phyloP scores from a whole-genome alignment of 2,113 vertebrate genomes.

The Reinhardtius hippoglossoides region DNA sequence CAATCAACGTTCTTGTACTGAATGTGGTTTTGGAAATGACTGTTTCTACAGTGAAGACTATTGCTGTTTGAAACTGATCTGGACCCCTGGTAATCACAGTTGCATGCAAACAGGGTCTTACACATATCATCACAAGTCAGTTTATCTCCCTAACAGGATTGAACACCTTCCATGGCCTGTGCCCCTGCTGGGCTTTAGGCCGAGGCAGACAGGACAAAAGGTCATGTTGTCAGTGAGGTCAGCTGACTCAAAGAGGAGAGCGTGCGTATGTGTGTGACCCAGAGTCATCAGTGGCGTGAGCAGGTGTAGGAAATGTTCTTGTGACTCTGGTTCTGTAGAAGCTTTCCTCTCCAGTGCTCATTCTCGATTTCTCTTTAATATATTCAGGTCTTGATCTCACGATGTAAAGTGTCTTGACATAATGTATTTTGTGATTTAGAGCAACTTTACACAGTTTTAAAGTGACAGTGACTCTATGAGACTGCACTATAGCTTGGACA shows the following conservation, averaged over 20 bases:
- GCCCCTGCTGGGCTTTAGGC: background rate
- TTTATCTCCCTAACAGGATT: constrained; percentile 49
- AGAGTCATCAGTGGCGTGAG: background rate
- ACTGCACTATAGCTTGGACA: too few relatives aligned
- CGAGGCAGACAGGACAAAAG: background rate
- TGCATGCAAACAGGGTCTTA: constrained; percentile 6
- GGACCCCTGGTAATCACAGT: background rate
- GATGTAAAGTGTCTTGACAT: too few relatives aligned
- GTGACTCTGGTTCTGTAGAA: too few relatives aligned
- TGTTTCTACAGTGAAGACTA: background rate
- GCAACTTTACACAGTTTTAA: too few relatives aligned
- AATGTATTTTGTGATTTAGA: too few relatives aligned
- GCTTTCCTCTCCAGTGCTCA: background rate
- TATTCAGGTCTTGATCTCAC: too few relatives aligned
- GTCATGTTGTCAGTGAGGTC: background rate
- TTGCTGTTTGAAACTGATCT: background rate
- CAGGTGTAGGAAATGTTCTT: background rate
- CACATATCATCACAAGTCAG: background rate
- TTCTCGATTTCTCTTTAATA: too few relatives aligned
- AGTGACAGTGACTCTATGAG: too few relatives aligned
- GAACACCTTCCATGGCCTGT: background rate
- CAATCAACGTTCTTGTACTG: too few relatives aligned
- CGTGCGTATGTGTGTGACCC: background rate
- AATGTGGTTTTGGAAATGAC: too few relatives aligned
- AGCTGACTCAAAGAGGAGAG: background rate